phyloP scores from a whole-genome alignment of 2,797 vertebrate genomes.

The Simalia tracyae region DNA sequence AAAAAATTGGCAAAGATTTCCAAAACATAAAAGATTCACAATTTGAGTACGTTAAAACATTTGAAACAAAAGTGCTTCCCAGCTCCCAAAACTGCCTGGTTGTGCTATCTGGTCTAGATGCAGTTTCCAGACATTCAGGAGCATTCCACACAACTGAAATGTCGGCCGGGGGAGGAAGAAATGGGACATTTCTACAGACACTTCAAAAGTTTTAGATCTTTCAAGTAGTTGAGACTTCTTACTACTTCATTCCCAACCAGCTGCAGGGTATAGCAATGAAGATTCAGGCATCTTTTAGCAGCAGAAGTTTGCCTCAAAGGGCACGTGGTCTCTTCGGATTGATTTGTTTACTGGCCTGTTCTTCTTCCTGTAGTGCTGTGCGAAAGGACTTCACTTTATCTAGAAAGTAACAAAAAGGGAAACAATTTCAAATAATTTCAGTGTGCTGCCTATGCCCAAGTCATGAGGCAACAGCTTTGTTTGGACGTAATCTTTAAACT shows the following conservation, averaged over 20 bases:
- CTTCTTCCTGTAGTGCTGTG: constrained; percentile 90
- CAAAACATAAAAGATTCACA: constrained; percentile 68
- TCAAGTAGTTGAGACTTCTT: constrained; percentile 74
- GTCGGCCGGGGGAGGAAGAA: constrained; percentile 70
- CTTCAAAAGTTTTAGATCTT: constrained; percentile 71
- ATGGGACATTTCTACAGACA: constrained; percentile 76
- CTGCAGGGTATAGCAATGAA: constrained; percentile 70
- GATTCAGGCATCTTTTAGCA: constrained; percentile 70
- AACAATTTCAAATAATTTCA: constrained; percentile 33
- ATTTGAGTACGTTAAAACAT: constrained; percentile 69
- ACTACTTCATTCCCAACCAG: constrained; percentile 68
- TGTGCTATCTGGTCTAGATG: constrained; percentile 75
- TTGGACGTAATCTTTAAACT: neutral
- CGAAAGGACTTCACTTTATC: constrained; percentile 98
- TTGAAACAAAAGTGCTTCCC: constrained; percentile 75
- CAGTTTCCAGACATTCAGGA: constrained; percentile 74
- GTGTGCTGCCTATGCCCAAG: neutral
- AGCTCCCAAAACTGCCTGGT: constrained; percentile 71
- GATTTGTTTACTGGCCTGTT: constrained; percentile 97
- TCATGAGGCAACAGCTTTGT: neutral
- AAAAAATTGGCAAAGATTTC: constrained; percentile 71
- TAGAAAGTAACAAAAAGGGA: constrained; percentile 64
- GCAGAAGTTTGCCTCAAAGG: constrained; percentile 73
- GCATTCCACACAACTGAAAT: constrained; percentile 77
- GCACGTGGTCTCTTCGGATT: constrained; percentile 89